These are phyloP conservation scores for Scaptomyza pallida DNA, from an alignment of 1,140 invertebrate genomes.

Conservation along the genomic window DNA sequence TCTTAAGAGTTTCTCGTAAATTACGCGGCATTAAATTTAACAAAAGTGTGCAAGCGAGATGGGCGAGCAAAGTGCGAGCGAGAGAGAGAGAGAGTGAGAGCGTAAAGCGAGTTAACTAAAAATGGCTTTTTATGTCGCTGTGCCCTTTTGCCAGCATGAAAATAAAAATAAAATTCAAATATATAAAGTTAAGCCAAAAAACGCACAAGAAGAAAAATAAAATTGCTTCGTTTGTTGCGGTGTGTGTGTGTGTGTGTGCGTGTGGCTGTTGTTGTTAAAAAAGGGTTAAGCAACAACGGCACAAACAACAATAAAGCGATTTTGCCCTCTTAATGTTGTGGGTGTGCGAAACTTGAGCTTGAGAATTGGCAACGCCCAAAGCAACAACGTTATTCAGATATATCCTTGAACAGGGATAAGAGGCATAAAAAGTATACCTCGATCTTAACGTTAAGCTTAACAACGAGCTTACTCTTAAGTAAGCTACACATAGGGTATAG, in stretches of 20 bases:
- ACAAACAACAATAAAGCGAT: conserved; percentile 71
- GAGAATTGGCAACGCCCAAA: conserved; percentile 27
- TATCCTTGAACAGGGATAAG: conserved; percentile 1
- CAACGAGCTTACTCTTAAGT: background rate
- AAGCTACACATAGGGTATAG: conserved; percentile 2
- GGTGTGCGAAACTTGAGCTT: conserved; percentile 46
- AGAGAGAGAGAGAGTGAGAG: conserved; percentile 1
- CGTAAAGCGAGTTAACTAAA: conserved; percentile 59
- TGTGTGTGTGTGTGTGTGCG: conserved; percentile 16
- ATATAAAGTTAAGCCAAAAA: conserved; percentile 80
- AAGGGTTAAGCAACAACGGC: conserved; percentile 64
- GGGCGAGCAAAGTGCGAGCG: background rate
- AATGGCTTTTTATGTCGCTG: conserved; percentile 79
- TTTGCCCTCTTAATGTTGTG: conserved; percentile 72
- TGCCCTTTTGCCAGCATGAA: conserved; percentile 73
- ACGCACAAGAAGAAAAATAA: conserved; percentile 70
- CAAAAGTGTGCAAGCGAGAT: conserved; percentile 8
- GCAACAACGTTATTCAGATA: conserved; percentile 16
- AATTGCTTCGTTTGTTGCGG: conserved; percentile 31
- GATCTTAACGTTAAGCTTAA: background rate
- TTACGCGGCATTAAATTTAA: conserved; percentile 76
- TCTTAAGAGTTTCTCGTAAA: conserved; percentile 82
- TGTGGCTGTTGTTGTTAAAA: conserved; percentile 41
- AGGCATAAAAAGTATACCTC: background rate
- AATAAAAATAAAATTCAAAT: conserved; percentile 82